phyloP scores from a whole-genome alignment of 2,113 vertebrate species.

The Alaudala cheleensis region DNA sequence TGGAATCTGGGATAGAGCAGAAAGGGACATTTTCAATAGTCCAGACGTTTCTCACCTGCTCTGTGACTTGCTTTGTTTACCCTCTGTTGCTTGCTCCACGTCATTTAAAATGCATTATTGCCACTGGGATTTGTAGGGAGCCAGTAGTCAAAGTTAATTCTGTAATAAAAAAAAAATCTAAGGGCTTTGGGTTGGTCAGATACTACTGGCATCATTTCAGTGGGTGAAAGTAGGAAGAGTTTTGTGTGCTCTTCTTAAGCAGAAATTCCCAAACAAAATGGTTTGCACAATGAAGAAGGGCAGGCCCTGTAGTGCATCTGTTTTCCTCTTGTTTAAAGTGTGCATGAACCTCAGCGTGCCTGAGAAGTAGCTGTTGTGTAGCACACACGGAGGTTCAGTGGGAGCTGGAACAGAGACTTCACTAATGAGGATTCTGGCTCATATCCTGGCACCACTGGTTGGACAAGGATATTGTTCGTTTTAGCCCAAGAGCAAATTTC shows the following conservation, averaged over 20 bases:
- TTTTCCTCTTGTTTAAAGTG: background rate
- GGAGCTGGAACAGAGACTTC: background rate
- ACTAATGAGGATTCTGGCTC: slow-evolving; percentile 49
- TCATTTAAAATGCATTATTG: background rate
- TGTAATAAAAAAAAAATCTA: background rate
- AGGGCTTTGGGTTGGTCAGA: background rate
- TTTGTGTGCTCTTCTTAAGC: background rate
- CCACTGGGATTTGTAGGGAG: background rate
- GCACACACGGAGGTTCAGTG: background rate
- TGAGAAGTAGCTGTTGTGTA: background rate
- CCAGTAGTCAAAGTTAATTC: background rate
- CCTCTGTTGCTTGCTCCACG: background rate
- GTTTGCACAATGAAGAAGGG: background rate
- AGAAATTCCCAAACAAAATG: background rate
- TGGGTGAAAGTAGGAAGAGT: background rate
- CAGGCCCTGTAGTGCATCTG: background rate
- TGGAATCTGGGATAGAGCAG: background rate
- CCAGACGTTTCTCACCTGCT: background rate
- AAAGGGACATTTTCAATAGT: background rate
- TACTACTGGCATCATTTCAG: background rate
- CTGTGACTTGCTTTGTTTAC: background rate
- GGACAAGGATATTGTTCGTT: slow-evolving; percentile 43
- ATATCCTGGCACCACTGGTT: slow-evolving; percentile 41
- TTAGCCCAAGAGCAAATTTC: slow-evolving; percentile 51
- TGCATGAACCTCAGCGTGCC: background rate